These are phyloP conservation scores for Neoniphon sammara DNA, from an alignment of 2,797 vertebrate genomes.

Conservation along the genomic window DNA sequence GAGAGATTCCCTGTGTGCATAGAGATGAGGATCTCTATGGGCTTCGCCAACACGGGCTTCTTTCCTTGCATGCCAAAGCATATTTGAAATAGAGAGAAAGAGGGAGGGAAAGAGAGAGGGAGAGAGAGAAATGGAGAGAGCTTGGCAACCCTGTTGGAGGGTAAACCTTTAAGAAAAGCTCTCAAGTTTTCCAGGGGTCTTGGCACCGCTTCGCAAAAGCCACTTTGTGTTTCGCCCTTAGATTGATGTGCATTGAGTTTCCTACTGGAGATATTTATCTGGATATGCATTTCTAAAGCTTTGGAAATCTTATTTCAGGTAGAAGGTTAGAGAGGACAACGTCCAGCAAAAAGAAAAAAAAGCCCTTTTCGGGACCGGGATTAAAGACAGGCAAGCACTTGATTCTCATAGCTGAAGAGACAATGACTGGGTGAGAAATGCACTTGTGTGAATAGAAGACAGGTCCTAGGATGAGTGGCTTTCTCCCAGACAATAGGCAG, in stretches of 20 bases:
- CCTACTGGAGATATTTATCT: constrained; percentile 65
- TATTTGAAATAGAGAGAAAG: constrained; percentile 22
- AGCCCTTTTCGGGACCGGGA: constrained; percentile 35
- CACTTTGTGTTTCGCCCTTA: constrained; percentile 51
- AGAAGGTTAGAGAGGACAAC: constrained; percentile 20
- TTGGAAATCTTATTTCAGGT: constrained; percentile 40
- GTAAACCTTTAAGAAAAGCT: constrained; percentile 61
- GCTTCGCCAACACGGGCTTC: constrained; percentile 30
- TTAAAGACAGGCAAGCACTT: constrained; percentile 38
- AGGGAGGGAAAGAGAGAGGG: constrained; percentile 29
- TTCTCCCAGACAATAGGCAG: constrained; percentile 67
- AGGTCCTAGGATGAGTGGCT: constrained; percentile 65
- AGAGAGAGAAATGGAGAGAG: constrained; percentile 37
- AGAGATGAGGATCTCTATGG: constrained; percentile 24
- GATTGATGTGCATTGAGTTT: constrained; percentile 60
- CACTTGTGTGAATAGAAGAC: constrained; percentile 57
- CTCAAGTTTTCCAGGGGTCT: constrained; percentile 60
- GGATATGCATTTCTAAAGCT: constrained; percentile 51
- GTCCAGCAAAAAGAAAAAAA: not conserved
- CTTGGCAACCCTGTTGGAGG: constrained; percentile 49
- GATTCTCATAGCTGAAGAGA: constrained; percentile 56
- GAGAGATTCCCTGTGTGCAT: constrained; percentile 11
- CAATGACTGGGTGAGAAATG: constrained; percentile 64
- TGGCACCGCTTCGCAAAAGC: constrained; percentile 54
- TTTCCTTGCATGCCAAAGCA: constrained; percentile 53